These are phyloP conservation scores for Hypsopygia costalis DNA, from an alignment of 2,888 invertebrate species.

Conservation along the genomic window DNA sequence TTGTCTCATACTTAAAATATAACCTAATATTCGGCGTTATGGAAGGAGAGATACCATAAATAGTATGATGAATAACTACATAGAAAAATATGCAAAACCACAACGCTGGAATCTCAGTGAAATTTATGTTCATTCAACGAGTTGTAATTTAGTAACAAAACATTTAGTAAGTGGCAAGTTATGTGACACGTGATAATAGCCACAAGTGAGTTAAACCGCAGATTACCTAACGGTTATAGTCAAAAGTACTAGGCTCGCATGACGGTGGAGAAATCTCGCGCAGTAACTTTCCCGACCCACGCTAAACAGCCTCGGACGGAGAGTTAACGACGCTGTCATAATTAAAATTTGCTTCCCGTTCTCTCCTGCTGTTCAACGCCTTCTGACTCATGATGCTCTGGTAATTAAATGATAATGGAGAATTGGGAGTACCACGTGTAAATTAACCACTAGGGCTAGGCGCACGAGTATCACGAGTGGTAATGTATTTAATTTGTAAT, in stretches of 20 bases:
- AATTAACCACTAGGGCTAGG: too few species aligned
- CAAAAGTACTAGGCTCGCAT: conserved; percentile 3
- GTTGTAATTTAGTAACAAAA: not conserved
- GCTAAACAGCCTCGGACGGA: conserved; percentile 3
- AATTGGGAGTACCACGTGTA: too few species aligned
- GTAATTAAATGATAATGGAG: too few species aligned
- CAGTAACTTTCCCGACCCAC: conserved; percentile 13
- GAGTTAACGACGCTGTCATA: conserved; percentile 1
- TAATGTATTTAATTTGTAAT: too few species aligned
- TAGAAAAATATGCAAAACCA: too few species aligned
- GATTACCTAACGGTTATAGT: conserved; percentile 1
- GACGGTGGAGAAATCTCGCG: conserved; percentile 12
- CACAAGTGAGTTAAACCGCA: not conserved
- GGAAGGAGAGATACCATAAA: too few species aligned
- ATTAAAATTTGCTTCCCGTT: not conserved
- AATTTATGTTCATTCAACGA: not conserved
- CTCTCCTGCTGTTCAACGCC: not conserved
- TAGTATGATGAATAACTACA: too few species aligned
- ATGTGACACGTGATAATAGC: conserved; percentile 4
- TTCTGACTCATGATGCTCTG: too few species aligned
- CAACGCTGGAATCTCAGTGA: not conserved
- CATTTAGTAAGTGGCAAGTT: not conserved
- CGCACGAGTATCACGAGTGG: too few species aligned
- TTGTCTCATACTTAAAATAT: too few species aligned
- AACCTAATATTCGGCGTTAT: too few species aligned